Base-by-base conservation (phyloP, 2,888 invertebrate genomes). In the Unio pictorum region DNA sequence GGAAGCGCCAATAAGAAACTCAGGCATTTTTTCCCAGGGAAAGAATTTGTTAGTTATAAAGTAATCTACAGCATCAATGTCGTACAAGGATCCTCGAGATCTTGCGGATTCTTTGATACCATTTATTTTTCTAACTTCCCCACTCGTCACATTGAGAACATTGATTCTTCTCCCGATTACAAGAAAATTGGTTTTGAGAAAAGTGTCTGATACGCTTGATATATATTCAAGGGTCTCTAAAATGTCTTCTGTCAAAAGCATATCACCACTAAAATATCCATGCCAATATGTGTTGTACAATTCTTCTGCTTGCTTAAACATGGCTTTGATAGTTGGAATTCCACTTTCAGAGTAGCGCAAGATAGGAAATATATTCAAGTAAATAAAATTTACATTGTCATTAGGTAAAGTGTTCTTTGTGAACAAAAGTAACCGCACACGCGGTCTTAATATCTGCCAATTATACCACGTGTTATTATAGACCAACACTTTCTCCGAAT, bases 381-480 rank as follows among this genome's bases (percentile, higher is more conserved):
- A 78, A 4, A 60, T 45, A 20, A 69, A 62, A 55, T 66, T 63
- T 15, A 69, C 72, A 1, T 67, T 67, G 17, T 62, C 45, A 3
- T 18, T 63, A 54, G 73, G 63, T 23, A 60, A 59, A 0, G 73
- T 62, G 61, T 78, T 73, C 65, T 80, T 82, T 45, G 80, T 71
- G 68, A 79, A 82, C n/a, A 82, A 54, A 56, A 82, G 72, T 23
- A 79, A 59, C 55, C 77, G 75, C 28, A 77, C 73, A 54, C 63
- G 65, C 15, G 78, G 74, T 61, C 70, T 74, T 23, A 82, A 75
- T 23, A 65, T 61, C 8, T 75, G 74, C 81, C 81, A 82, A 66
- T 82, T 82, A 3, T 58, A 61, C n/a, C 78, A 55, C 6, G 81
- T 82, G 58, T 80, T 79, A 28, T 75, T 75, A 72, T 80, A 34